Evolutionary conservation across 2,113 vertebrate genomes (phyloP).

Genomic region (Colossoma macropomum): DNA sequence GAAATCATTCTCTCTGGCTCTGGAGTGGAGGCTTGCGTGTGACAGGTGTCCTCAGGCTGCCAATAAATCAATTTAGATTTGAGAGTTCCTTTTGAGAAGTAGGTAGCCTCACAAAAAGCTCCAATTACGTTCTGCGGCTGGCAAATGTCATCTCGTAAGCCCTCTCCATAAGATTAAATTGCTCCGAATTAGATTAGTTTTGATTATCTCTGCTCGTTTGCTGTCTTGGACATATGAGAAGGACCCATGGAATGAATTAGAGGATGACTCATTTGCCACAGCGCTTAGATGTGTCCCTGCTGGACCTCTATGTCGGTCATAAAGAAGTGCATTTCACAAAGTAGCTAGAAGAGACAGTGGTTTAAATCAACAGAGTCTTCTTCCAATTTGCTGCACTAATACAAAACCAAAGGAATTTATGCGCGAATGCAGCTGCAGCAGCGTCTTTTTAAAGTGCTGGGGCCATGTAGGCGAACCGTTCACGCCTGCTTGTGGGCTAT

Average conservation of each 20-base stretch:
- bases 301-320: background rate
- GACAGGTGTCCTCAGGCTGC: slow-evolving; percentile 71
- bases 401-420: background rate
- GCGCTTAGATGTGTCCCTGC: background rate
- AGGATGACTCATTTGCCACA: slow-evolving; percentile 19
- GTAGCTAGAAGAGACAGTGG: background rate
- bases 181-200: slow-evolving; percentile 73
- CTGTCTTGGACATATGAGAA: slow-evolving; percentile 53
- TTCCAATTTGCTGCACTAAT: background rate
- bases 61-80: slow-evolving; percentile 72
- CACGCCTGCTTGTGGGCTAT: slow-evolving; percentile 2
- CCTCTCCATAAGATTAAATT: slow-evolving; percentile 67
- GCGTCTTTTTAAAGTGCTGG: background rate
- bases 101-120: slow-evolving; percentile 68
- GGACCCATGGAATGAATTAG: slow-evolving; percentile 16
- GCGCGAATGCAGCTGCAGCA: background rate
- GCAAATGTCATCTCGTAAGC: slow-evolving; percentile 71
- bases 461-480: background rate
- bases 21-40: slow-evolving; percentile 53
- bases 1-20: slow-evolving; percentile 36
- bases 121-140: slow-evolving; percentile 67
- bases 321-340: background rate
- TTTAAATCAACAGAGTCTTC: background rate
- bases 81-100: slow-evolving; percentile 67
- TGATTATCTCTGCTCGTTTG: slow-evolving; percentile 71